These are phyloP conservation scores for Phallusia fumigata DNA, from an alignment of 23 tunicate genomes.

Conservation along the genomic window DNA sequence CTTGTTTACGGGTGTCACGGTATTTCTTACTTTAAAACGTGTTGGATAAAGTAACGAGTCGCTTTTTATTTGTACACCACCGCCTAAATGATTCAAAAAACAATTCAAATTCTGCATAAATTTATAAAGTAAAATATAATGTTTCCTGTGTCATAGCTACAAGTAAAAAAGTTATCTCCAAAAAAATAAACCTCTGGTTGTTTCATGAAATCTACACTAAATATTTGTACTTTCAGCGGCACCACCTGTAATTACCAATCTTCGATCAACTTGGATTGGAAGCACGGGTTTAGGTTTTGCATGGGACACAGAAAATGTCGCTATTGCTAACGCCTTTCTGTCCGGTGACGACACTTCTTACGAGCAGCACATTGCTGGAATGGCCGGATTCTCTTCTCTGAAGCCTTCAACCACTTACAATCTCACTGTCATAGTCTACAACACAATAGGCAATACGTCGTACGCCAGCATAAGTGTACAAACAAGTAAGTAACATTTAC, in stretches of 20 bases:
- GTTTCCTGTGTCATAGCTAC: too few relatives aligned
- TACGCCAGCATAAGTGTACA: neutral
- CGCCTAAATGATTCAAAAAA: too few relatives aligned
- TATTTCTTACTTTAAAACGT: too few relatives aligned
- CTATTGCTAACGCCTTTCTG: neutral
- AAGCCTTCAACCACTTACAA: neutral
- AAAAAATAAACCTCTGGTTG: too few relatives aligned
- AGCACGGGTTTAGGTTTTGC: neutral
- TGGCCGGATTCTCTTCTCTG: neutral
- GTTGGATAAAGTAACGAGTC: too few relatives aligned
- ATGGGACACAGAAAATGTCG: neutral
- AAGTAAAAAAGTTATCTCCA: too few relatives aligned
- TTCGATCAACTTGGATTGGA: neutral
- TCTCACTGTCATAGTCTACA: neutral
- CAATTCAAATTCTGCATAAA: too few relatives aligned
- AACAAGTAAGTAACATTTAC: neutral
- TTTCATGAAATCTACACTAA: too few relatives aligned
- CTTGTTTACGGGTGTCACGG: too few relatives aligned
- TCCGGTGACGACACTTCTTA: neutral
- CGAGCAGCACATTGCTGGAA: neutral
- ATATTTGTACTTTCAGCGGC: neutral
- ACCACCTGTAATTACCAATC: neutral
- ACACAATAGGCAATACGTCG: neutral
- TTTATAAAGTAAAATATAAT: too few relatives aligned
- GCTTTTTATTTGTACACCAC: too few relatives aligned